These are phyloP conservation scores for Notospermus geniculatus DNA, from an alignment of 1,140 invertebrate genomes.

Conservation along the genomic window DNA sequence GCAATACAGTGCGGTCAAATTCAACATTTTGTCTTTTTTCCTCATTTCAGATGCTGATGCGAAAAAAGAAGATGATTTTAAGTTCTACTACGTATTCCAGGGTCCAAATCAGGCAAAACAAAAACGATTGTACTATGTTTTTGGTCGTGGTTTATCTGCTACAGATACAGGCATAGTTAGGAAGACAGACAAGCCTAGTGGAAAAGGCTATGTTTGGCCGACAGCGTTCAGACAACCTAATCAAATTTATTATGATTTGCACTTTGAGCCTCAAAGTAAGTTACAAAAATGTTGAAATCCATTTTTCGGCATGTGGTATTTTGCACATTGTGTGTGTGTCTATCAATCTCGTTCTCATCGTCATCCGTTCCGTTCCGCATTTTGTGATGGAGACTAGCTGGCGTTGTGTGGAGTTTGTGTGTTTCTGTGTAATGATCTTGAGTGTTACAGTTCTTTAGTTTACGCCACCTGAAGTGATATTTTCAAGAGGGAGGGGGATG, in stretches of 20 bases:
- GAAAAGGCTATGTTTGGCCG: constrained; percentile 38
- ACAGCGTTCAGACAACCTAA: constrained; percentile 24
- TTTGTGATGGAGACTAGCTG: no score
- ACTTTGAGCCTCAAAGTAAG: constrained; percentile 29
- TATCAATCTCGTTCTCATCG: no score
- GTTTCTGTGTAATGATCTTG: no score
- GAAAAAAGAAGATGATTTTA: constrained; percentile 36
- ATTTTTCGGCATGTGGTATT: background rate
- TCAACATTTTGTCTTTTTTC: background rate
- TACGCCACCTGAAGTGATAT: no score
- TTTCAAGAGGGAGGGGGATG: no score
- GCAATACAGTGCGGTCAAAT: background rate
- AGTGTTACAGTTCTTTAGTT: no score
- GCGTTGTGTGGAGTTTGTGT: no score
- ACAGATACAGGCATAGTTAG: constrained; percentile 29
- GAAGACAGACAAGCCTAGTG: constrained; percentile 26
- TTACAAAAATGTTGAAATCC: background rate
- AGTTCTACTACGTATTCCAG: constrained; percentile 38
- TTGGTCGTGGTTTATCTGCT: constrained; percentile 30
- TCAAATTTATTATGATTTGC: constrained; percentile 36
- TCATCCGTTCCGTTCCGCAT: no score
- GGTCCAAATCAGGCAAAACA: constrained; percentile 36
- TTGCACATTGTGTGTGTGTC: background rate
- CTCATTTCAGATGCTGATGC: constrained; percentile 29
- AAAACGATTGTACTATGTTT: constrained; percentile 47